Percentiles rank a stretch among this genome's conserved stretches.
Conservation (phyloP, 37 sponge, comb jelly and placozoan species). For the Tethya wilhelma region DNA sequence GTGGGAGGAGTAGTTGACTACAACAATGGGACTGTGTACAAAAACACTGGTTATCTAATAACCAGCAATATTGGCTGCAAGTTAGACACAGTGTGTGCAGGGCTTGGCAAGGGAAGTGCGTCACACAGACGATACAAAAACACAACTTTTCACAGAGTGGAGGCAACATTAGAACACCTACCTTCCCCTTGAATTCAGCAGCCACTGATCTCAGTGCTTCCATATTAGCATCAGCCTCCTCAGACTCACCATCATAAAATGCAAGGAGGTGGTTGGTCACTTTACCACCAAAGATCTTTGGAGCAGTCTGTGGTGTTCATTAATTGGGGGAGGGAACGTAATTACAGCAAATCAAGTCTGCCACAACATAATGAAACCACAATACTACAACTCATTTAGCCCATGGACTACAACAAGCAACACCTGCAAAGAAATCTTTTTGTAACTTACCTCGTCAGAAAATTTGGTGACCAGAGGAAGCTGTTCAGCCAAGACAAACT, state of each 20-base stretch:
- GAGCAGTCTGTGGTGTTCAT: constrained; percentile 91
- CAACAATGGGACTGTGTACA: too few species aligned
- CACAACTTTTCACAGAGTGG: not conserved
- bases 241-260: constrained; percentile 57
- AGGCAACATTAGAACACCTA: constrained; percentile 5
- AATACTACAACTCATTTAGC: not conserved
- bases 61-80: too few species aligned
- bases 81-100: too few species aligned
- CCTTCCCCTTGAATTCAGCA: constrained; percentile 74
- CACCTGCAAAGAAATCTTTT: constrained; percentile 16
- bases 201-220: constrained; percentile 55
- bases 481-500: constrained; percentile 72
- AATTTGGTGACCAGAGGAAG: constrained; percentile 87
- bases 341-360: not conserved
- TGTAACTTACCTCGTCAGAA: constrained; percentile 84
- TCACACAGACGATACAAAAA: too few species aligned
- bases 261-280: constrained; percentile 83
- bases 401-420: too few species aligned
- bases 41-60: too few species aligned
- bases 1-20: not conserved
- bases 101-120: too few species aligned
- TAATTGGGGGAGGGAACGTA: not conserved
- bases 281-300: constrained; percentile 91
- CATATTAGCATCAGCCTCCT: constrained; percentile 38
- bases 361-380: not conserved